Conservation (phyloP, 2,113 vertebrate species). For the Antigone vipio region DNA sequence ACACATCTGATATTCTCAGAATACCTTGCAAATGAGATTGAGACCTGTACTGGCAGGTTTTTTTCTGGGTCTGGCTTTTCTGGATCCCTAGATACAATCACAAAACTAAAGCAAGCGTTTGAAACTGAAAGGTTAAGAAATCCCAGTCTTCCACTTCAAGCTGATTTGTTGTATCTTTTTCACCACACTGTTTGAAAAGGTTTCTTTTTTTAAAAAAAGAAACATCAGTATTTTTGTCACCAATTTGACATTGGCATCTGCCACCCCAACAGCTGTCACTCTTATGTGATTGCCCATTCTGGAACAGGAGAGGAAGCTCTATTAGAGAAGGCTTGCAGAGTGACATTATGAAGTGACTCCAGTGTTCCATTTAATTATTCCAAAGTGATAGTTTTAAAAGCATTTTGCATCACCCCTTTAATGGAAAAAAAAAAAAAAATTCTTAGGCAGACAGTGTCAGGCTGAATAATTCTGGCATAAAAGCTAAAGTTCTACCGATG, state of each 20-base stretch:
- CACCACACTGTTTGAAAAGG: not conserved
- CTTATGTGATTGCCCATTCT: not conserved
- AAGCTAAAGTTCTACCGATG: not conserved
- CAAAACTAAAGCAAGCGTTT: not conserved
- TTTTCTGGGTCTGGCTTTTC: not conserved
- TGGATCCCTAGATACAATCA: not conserved
- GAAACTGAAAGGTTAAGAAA: not conserved
- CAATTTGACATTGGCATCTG: not conserved
- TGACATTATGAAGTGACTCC: not conserved
- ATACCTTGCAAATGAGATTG: not conserved
- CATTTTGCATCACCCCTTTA: not conserved
- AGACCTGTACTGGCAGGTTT: not conserved
- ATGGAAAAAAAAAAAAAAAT: not conserved
- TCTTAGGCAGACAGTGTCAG: not conserved
- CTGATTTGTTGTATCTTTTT: not conserved
- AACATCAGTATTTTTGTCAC: not conserved
- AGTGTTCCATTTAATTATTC: conserved; percentile 17
- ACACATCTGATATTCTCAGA: not conserved
- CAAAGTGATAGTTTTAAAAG: not conserved
- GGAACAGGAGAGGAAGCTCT: not conserved
- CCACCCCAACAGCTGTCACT: not conserved
- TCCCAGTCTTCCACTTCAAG: not conserved
- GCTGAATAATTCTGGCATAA: not conserved
- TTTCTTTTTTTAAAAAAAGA: not conserved
- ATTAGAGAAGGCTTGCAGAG: not conserved